Evolutionary conservation across 2,797 vertebrate species (phyloP).

Genomic region (Spondyliosoma cantharus): DNA sequence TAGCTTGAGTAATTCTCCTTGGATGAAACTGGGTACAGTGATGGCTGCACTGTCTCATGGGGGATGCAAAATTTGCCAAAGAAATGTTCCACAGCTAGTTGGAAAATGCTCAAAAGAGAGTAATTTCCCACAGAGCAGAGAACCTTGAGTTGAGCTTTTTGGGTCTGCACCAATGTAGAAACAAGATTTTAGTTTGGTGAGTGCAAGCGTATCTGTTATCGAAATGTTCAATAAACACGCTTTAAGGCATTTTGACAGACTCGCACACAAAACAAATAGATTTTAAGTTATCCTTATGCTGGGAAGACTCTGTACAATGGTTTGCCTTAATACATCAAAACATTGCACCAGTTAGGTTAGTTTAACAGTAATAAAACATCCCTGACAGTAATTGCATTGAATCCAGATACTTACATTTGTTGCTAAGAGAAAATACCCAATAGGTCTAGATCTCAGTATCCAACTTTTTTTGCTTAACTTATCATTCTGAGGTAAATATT

Average conservation of each 20-base stretch:
- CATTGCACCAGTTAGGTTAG: background rate
- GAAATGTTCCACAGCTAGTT: background rate
- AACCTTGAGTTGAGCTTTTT: background rate
- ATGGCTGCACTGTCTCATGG: background rate
- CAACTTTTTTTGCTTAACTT: background rate
- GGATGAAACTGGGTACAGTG: background rate
- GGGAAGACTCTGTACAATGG: background rate
- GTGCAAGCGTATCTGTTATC: background rate
- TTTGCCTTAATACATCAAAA: background rate
- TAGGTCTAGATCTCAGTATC: background rate
- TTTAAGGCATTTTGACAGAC: background rate
- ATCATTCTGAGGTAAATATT: too few relatives aligned
- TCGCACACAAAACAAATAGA: background rate
- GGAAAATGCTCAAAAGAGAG: background rate
- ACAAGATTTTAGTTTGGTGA: background rate
- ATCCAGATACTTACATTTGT: background rate
- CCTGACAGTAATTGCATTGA: background rate
- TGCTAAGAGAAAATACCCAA: background rate
- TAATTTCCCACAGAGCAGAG: background rate
- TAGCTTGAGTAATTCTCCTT: background rate
- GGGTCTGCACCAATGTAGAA: background rate
- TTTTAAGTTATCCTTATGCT: background rate
- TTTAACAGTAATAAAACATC: background rate
- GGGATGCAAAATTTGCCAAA: background rate
- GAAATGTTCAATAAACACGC: background rate